phyloP scores from a whole-genome alignment of 2,888 invertebrate genomes.

The Thelaira solivaga region DNA sequence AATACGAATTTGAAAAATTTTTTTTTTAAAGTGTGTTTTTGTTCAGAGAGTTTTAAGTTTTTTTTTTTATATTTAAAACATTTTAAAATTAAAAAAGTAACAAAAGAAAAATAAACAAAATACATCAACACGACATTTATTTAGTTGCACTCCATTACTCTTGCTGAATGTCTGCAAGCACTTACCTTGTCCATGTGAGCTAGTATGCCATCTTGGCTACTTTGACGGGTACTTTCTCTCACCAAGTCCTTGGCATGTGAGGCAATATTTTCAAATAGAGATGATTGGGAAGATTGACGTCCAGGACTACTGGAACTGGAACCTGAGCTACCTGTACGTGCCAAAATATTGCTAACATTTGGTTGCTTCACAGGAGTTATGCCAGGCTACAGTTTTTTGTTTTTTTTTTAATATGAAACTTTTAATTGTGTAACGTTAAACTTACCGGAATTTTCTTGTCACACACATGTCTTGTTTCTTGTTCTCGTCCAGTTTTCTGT shows the following conservation, averaged over 20 bases:
- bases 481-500: constrained; percentile 77
- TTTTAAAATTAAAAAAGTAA: too few relatives aligned
- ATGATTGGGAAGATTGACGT: constrained; percentile 89
- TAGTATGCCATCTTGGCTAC: constrained; percentile 91
- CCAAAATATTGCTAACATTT: constrained; percentile 79
- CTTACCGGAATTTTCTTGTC: constrained; percentile 73
- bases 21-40: constrained; percentile 17
- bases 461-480: constrained; percentile 47
- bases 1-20: neutral
- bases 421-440: neutral
- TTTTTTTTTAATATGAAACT: neutral
- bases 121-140: constrained; percentile 66
- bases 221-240: constrained; percentile 90
- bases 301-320: constrained; percentile 79
- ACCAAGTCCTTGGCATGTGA: constrained; percentile 93
- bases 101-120: constrained; percentile 32
- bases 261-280: constrained; percentile 91
- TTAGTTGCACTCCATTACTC: constrained; percentile 42
- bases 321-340: constrained; percentile 82
- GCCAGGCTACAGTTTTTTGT: constrained; percentile 65
- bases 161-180: neutral
- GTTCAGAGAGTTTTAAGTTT: neutral
- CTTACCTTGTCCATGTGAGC: constrained; percentile 93
- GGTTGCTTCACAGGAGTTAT: constrained; percentile 69
- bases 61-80: too few relatives aligned